Conservation (phyloP, 1,140 invertebrate species). For the Eueides isabella region DNA sequence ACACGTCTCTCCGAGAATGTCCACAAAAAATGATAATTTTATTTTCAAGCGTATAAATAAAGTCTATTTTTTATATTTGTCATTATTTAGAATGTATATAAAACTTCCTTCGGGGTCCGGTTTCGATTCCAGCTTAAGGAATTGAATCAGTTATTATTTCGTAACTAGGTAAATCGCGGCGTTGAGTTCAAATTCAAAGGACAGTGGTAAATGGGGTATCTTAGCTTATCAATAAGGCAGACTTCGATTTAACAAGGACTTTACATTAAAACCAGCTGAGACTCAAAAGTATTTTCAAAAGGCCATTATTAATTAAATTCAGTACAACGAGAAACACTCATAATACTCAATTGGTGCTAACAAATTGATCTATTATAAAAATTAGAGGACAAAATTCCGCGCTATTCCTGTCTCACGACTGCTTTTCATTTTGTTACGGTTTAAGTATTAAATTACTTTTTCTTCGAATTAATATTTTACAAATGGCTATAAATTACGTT, state of each 20-base stretch:
- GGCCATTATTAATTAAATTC: conserved; percentile 16
- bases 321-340: conserved; percentile 7
- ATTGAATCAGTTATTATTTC: too few relatives aligned
- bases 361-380: conserved; percentile 40
- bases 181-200: too few relatives aligned
- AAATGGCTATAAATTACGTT: too few relatives aligned
- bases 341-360: conserved; percentile 32
- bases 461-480: not conserved
- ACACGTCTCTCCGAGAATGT: too few relatives aligned
- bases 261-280: not conserved
- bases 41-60: not conserved
- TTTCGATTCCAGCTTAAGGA: too few relatives aligned
- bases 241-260: not conserved
- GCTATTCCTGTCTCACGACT: conserved; percentile 6
- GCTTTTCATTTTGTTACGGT: conserved; percentile 12
- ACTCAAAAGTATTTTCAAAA: not conserved
- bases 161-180: too few relatives aligned
- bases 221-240: not conserved
- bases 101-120: not conserved
- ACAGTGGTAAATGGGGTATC: too few relatives aligned
- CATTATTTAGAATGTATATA: not conserved
- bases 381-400: conserved; percentile 19
- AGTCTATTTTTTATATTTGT: not conserved
- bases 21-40: too few relatives aligned
- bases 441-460: not conserved